A percentile compares a stretch with the other conserved stretches of the same genome.
phyloP scores from a whole-genome alignment of 2,113 vertebrate genomes.

The Bubalus kerabau region DNA sequence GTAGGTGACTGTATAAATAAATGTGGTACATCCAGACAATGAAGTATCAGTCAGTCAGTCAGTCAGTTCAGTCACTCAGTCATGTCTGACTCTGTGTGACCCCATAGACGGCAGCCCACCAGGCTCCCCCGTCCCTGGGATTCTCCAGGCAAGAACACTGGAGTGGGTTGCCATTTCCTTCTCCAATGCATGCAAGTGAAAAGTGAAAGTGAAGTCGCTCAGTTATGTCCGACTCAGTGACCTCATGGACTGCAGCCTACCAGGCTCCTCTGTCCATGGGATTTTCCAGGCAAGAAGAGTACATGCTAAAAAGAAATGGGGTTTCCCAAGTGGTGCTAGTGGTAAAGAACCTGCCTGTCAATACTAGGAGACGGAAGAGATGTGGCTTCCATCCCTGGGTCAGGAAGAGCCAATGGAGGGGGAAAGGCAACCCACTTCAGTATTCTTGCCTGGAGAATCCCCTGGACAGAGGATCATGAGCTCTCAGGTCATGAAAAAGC shows the following conservation, averaged over 20 bases:
- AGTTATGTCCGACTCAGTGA: no score
- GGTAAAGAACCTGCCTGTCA: background rate
- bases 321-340: background rate
- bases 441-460: background rate
- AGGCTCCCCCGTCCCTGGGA: no score
- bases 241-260: no score
- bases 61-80: no score
- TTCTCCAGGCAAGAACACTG: no score
- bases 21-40: background rate
- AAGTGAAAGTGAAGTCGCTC: no score
- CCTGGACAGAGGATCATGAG: background rate
- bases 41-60: background rate
- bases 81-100: no score
- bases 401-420: background rate
- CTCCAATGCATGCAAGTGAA: no score
- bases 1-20: background rate
- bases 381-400: background rate
- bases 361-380: background rate
- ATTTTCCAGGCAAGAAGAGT: no score
- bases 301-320: background rate
- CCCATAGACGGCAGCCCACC: no score
- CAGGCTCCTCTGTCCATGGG: no score
- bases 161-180: no score
- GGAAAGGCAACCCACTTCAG: background rate
- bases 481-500: background rate